These are phyloP conservation scores for Alca torda DNA, from an alignment of 2,797 vertebrate genomes.

Conservation along the genomic window DNA sequence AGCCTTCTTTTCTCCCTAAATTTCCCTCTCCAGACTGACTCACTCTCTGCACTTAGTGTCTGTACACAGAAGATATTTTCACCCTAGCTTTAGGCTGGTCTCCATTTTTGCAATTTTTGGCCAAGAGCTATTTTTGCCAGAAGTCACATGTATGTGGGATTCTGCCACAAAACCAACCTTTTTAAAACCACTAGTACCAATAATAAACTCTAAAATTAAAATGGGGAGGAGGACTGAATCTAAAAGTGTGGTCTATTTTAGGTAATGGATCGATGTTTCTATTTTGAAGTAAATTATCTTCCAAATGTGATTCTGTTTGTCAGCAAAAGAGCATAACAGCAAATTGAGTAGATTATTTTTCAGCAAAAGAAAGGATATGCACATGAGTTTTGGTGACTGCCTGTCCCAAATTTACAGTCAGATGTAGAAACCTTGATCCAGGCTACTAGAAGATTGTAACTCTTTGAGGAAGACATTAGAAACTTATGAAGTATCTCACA, in stretches of 20 bases:
- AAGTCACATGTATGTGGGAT: neutral
- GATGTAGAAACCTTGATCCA: neutral
- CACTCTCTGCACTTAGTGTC: neutral
- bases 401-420: neutral
- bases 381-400: neutral
- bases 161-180: conserved; percentile 19
- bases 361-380: neutral
- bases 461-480: neutral
- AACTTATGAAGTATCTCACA: neutral
- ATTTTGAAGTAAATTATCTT: conserved; percentile 6
- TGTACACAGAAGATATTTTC: conserved; percentile 4
- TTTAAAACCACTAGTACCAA: conserved; percentile 16
- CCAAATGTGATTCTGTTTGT: neutral
- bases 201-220: conserved; percentile 14
- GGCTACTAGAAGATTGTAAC: neutral
- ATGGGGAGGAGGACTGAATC: neutral
- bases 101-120: neutral
- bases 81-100: neutral
- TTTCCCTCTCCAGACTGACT: conserved; percentile 3
- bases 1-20: neutral
- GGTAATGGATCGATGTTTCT: neutral
- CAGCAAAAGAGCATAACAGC: neutral
- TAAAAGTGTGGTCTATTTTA: neutral
- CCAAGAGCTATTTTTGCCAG: neutral
- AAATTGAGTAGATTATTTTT: neutral